Conservation (phyloP, 2,113 vertebrate genomes). For the Protobothrops mucrosquamatus region DNA sequence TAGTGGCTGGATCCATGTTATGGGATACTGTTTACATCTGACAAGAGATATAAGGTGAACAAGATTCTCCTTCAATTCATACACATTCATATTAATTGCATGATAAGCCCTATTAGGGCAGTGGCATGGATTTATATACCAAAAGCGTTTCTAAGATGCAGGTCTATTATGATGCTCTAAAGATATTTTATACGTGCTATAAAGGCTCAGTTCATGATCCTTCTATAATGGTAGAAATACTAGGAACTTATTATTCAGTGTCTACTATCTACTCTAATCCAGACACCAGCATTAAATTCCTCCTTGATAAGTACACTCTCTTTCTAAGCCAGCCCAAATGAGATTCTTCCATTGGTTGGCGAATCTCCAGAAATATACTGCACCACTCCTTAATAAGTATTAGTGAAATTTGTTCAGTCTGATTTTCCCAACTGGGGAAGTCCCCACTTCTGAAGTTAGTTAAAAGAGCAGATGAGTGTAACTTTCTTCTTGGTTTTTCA, state of each 20-base stretch:
- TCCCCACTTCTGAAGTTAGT: neutral
- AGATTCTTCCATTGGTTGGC: neutral
- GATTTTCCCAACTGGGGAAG: neutral
- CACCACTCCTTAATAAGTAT: neutral
- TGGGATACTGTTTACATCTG: neutral
- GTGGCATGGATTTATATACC: neutral
- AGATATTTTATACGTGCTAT: neutral
- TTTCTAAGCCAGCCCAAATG: neutral
- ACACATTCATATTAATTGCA: neutral
- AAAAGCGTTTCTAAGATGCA: neutral
- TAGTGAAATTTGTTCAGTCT: neutral
- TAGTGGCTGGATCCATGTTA: neutral
- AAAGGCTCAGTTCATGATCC: neutral
- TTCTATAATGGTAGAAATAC: neutral
- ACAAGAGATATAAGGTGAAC: neutral
- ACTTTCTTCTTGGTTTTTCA: neutral
- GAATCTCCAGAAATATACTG: neutral
- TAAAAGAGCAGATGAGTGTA: neutral
- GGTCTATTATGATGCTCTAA: neutral
- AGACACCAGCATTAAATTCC: neutral
- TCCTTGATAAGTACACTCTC: neutral
- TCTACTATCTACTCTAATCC: neutral
- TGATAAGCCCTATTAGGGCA: neutral
- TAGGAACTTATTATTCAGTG: neutral
- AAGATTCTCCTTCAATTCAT: neutral